These are phyloP conservation scores for Stomatorhinus walkeri DNA, from an alignment of 2,797 vertebrate species.

Conservation along the genomic window DNA sequence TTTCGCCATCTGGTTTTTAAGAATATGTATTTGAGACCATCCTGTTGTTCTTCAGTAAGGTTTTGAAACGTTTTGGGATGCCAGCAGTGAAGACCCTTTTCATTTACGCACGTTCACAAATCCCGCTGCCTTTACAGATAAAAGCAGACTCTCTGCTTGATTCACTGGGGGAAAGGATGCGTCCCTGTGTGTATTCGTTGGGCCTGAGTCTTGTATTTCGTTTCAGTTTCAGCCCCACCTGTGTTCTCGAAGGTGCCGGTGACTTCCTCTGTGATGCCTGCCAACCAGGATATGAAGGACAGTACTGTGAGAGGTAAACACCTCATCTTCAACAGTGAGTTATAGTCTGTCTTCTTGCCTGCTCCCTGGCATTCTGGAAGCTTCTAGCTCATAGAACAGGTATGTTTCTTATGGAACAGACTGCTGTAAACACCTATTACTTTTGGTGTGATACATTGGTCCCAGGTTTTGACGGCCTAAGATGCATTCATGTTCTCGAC, in stretches of 20 bases:
- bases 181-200: not conserved
- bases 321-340: not conserved
- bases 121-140: not conserved
- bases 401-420: not conserved
- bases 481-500: not conserved
- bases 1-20: not conserved
- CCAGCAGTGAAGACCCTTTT: not conserved
- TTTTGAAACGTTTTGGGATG: not conserved
- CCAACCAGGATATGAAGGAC: slow-evolving; percentile 74
- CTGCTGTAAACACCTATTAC: not conserved
- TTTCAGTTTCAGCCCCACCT: slow-evolving; percentile 82
- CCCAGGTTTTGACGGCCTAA: not conserved
- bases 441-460: not conserved
- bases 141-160: not conserved
- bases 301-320: slow-evolving; percentile 78
- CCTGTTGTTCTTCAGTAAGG: not conserved
- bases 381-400: not conserved
- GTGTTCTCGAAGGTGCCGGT: slow-evolving; percentile 60
- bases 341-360: not conserved
- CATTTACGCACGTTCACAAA: not conserved
- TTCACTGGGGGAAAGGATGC: not conserved
- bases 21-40: not conserved
- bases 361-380: not conserved
- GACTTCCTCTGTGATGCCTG: slow-evolving; percentile 79
- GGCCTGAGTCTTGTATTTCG: not conserved